phyloP scores from a whole-genome alignment of 2,888 invertebrate species.

The Cabera pusaria region DNA sequence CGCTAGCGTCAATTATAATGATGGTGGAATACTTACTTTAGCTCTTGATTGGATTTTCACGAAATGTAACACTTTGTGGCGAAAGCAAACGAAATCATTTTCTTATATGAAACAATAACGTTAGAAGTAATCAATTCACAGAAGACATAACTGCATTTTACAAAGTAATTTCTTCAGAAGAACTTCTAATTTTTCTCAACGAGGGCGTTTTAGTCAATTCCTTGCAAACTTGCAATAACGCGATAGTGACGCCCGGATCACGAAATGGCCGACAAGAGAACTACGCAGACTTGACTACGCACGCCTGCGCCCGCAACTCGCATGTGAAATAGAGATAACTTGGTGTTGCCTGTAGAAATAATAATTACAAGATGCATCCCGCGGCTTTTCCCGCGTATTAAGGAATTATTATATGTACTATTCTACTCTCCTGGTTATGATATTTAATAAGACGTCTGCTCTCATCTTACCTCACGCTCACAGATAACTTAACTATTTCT shows the following conservation, averaged over 20 bases:
- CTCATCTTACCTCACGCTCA: too few relatives aligned
- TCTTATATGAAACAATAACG: background rate
- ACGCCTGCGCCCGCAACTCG: too few relatives aligned
- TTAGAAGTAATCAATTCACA: background rate
- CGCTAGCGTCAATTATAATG: slow-evolving; percentile 65
- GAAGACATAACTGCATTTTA: background rate
- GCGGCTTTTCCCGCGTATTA: too few relatives aligned
- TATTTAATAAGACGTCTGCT: too few relatives aligned
- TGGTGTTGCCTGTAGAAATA: slow-evolving; percentile 14
- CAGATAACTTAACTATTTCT: too few relatives aligned
- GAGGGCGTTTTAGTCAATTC: slow-evolving; percentile 74
- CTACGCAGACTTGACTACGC: slow-evolving; percentile 32
- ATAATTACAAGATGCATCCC: too few relatives aligned
- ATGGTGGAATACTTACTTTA: slow-evolving; percentile 23
- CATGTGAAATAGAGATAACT: too few relatives aligned
- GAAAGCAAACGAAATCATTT: slow-evolving; percentile 4
- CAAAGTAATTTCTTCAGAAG: slow-evolving; percentile 13
- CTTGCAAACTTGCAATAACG: too few relatives aligned
- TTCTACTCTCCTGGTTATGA: too few relatives aligned
- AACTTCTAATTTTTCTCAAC: slow-evolving; percentile 66
- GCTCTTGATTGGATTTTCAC: slow-evolving; percentile 29
- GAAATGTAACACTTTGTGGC: slow-evolving; percentile 22
- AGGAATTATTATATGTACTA: too few relatives aligned
- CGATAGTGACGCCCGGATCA: slow-evolving; percentile 64
- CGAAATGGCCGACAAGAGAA: slow-evolving; percentile 59